A percentile compares a stretch with the other conserved stretches of the same genome.
Conservation (phyloP, 2,113 vertebrate genomes). For the Microtus montanus region DNA sequence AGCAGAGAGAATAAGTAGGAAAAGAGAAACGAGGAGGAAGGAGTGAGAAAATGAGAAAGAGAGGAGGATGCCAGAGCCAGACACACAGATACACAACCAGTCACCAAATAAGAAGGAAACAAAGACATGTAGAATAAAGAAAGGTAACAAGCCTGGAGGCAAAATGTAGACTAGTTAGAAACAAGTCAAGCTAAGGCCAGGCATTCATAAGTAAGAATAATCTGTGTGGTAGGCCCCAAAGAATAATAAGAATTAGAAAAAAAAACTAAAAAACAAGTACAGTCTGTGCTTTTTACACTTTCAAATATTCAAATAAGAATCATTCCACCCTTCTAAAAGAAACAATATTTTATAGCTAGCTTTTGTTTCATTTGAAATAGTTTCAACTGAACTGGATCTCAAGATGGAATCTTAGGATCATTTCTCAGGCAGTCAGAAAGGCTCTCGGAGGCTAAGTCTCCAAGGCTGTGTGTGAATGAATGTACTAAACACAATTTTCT, state of each 20-base stretch:
- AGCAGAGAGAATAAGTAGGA: neutral
- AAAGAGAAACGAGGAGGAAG: neutral
- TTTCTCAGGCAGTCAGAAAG: slow-evolving; percentile 74
- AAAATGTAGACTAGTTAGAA: neutral
- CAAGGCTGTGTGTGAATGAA: slow-evolving; percentile 60
- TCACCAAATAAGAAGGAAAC: neutral
- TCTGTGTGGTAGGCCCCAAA: neutral
- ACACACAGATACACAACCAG: neutral
- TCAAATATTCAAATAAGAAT: neutral
- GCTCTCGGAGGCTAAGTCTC: slow-evolving; percentile 67
- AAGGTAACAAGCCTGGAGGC: neutral
- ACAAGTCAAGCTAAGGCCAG: neutral
- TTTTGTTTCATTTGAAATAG: slow-evolving; percentile 68
- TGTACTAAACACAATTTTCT: slow-evolving; percentile 71
- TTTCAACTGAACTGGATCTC: slow-evolving; percentile 76
- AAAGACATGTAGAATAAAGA: neutral
- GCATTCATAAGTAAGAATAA: neutral
- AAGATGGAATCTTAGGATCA: slow-evolving; percentile 62
- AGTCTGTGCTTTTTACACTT: slow-evolving; percentile 71
- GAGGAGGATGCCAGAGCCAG: neutral
- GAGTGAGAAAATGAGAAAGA: neutral
- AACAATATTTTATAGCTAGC: slow-evolving; percentile 48
- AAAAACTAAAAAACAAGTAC: neutral
- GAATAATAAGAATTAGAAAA: neutral
- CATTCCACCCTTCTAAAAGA: neutral